Base-by-base conservation (phyloP, 2,888 invertebrate species). In the Drosophila sordidapex region DNA sequence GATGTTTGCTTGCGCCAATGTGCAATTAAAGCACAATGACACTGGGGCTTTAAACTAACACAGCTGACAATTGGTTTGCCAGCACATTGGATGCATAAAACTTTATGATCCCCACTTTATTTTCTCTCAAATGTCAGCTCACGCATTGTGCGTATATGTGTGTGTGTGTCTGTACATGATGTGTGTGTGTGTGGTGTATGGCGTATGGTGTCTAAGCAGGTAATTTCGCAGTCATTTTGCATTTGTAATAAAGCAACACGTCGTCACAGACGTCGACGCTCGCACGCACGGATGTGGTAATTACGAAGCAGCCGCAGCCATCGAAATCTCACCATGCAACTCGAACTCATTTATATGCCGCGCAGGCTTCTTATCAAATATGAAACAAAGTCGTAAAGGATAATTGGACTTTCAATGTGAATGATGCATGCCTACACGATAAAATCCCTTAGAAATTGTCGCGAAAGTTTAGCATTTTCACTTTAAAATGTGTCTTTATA, bases 371-470 rank as follows among this genome's bases (percentile, higher is more conserved):
- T 90, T 90, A 87, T 89, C 90, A 87, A 87, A 87, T 90, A 87
- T 87, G 87, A 90, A 90, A 89, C 87, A 80, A 89, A 87, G 89
- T 83, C 90, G 89, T 87, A 90, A 87, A 89, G 87, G 84, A 89
- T 89, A 88, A 90, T 90, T 90, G 86, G 79, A 89, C 75, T 72
- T 76, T 75, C 77, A 83, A 71, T 83, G 87, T 73, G 83, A 59
- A 76, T 67, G 61, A 36, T 54, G 53, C 25, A 60, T 43, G 51
- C 38, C 43, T 29, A 69, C 70, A 85, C 70, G 74, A 70, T 48
- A 60, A 33, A 69, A 71, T 52, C 71, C 78, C 80, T 82, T 77
- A 70, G 59, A 78, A 75, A 68, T 58, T 60, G 43, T 61, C 43
- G 51, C 49, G 29, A 29, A 29, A 73, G 49, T 27, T 35, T n/a